Evolutionary conservation across 1,140 invertebrate genomes (phyloP), one percentile per base, ranked within the genome.

Genomic region (Gryllus bimaculatus): DNA sequence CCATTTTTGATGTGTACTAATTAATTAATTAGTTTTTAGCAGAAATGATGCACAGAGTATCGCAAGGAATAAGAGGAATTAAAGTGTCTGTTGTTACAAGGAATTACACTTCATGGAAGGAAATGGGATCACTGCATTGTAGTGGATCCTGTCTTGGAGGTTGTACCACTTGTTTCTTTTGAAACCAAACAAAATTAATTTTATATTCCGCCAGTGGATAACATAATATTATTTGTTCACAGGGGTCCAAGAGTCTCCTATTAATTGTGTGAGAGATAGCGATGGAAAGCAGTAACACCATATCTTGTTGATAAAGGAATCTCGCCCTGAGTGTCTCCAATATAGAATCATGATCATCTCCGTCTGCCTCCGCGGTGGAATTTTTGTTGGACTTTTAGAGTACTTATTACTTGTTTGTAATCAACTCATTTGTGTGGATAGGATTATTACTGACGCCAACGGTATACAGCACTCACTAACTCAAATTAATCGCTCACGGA

Each of bases 101-200:
- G 90, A 84, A 88, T 82, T 85, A 83, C 93, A 0, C 95, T 85
- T 93, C 93, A 0, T 96, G 94, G 94, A 92, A 93, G 82, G 92
- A 94, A 82, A 90, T 92, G 82, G 94, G 93, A 0, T 93, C 82
- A 96, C 95, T 0, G n/a, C 92, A 93, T 80, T 99, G 97, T 87
- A 98, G 95, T 83, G 95, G 95, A 1, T 96, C 95, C 75, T 99
- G 97, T 86, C 89, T 98, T 7, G 97, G 97, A 84, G 96, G 94
- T 85, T 84, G 8, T 21, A 75, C 15, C 26, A 21, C 39, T 13
- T 47, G 15, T 47, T 7, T 26, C n/a, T 8, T 26, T 39, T 21
- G 7, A 7, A 21, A 20, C 75, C n/a, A 39, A 76, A 21, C 8
- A 47, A 39, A 39, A 18, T 26, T 13, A 76, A 39, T 39, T 39